Conservation (phyloP, 1,140 invertebrate genomes). For the Ostrea denselamellosa region DNA sequence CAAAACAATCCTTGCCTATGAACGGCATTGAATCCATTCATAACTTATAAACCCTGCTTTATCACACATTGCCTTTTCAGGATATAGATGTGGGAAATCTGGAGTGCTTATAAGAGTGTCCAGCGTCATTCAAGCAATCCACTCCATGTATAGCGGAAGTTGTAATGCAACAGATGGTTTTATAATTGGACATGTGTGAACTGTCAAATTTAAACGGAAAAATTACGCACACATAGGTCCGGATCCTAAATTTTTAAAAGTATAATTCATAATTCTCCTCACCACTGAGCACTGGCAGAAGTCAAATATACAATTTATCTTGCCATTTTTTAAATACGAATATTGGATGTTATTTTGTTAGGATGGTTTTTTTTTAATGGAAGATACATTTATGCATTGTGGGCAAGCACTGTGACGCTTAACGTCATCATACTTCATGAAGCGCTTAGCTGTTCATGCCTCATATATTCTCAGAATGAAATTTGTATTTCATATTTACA, state of each 20-base stretch:
- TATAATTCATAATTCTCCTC: background rate
- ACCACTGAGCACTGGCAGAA: too few relatives aligned
- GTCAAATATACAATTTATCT: too few relatives aligned
- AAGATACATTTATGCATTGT: too few relatives aligned
- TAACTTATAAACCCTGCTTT: background rate
- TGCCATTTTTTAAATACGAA: too few relatives aligned
- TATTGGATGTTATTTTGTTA: too few relatives aligned
- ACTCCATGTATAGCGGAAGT: background rate
- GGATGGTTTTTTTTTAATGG: too few relatives aligned
- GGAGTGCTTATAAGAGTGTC: background rate
- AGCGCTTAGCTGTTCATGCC: too few relatives aligned
- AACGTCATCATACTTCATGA: too few relatives aligned
- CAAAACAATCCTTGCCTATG: background rate
- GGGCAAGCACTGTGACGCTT: too few relatives aligned
- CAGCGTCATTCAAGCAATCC: background rate
- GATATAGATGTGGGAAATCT: slow-evolving; percentile 10
- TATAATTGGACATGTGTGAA: background rate
- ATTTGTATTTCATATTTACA: too few relatives aligned
- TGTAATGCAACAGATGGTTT: background rate
- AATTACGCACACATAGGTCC: background rate
- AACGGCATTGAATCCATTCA: background rate
- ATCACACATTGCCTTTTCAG: background rate
- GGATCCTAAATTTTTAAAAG: background rate
- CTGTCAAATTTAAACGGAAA: background rate
- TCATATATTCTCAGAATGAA: too few relatives aligned